Conservation (phyloP, 2,888 invertebrate species). For the Brachycybe producta region DNA sequence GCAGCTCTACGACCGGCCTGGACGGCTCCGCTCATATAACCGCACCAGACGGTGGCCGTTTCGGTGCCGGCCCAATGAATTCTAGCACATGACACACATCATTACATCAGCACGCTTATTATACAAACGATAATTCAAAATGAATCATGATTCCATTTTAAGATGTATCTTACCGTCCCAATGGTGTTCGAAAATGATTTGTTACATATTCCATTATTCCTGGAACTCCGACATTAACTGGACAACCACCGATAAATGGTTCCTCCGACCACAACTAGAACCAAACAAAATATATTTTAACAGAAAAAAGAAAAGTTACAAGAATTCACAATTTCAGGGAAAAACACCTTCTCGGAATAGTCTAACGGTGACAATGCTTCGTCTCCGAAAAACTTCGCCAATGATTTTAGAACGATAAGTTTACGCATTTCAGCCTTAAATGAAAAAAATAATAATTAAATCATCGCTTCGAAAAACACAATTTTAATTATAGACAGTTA, state of each 20-base stretch:
- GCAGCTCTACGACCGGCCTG: constrained; percentile 30
- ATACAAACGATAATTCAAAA: neutral
- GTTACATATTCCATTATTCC: constrained; percentile 27
- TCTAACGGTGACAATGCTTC: constrained; percentile 14
- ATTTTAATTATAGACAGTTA: neutral
- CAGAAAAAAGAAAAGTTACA: neutral
- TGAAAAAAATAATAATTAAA: constrained; percentile 20
- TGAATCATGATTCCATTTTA: neutral
- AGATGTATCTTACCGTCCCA: constrained; percentile 11
- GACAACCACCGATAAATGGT: constrained; percentile 36
- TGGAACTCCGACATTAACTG: constrained; percentile 32
- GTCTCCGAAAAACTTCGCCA: constrained; percentile 31
- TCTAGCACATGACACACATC: constrained; percentile 14
- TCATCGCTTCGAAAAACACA: neutral
- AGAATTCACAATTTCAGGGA: neutral
- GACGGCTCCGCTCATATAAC: constrained; percentile 33
- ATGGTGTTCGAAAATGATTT: constrained; percentile 11
- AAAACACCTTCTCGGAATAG: constrained; percentile 16
- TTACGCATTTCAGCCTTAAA: constrained; percentile 30
- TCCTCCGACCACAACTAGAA: constrained; percentile 33
- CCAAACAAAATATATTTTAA: neutral
- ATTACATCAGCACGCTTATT: neutral
- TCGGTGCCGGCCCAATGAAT: constrained; percentile 33
- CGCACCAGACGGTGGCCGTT: constrained; percentile 31
- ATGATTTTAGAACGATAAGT: constrained; percentile 31